Evolutionary conservation across 2,888 invertebrate genomes (phyloP).

Genomic region (Salpingus planirostris): DNA sequence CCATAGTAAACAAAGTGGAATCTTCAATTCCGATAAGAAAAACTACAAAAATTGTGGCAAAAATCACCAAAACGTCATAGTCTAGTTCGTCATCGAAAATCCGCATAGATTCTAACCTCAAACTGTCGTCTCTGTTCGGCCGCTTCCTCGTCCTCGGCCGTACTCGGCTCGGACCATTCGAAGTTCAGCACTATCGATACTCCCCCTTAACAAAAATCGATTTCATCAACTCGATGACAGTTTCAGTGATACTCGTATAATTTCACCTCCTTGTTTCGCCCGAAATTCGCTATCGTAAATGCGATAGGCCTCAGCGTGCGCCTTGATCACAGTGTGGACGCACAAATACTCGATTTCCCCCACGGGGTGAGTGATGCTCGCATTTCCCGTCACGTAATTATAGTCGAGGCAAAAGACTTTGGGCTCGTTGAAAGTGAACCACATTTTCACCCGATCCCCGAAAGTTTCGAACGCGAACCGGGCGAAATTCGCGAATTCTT

Average conservation of each 20-base stretch:
- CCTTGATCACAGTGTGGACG: conserved; percentile 52
- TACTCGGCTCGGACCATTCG: not conserved
- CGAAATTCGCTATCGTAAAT: conserved; percentile 52
- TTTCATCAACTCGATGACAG: too few species aligned
- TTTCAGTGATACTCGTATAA: too few species aligned
- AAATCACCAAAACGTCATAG: too few species aligned
- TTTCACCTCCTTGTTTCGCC: conserved; percentile 3
- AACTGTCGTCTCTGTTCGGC: not conserved
- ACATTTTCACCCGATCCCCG: conserved; percentile 36
- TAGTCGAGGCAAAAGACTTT: too few species aligned
- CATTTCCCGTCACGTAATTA: conserved; percentile 11
- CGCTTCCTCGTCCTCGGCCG: not conserved
- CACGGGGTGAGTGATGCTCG: conserved; percentile 30
- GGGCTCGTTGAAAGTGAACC: conserved; percentile 47
- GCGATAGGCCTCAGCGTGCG: conserved; percentile 56
- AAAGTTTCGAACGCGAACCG: conserved; percentile 36
- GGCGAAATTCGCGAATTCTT: conserved; percentile 49
- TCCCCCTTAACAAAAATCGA: too few species aligned
- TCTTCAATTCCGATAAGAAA: too few species aligned
- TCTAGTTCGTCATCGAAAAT: too few species aligned
- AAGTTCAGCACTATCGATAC: not conserved
- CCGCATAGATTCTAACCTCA: not conserved
- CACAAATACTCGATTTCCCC: conserved; percentile 53
- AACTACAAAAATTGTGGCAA: too few species aligned
- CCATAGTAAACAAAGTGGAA: too few species aligned